A percentile compares a stretch with the other conserved stretches of the same genome.
Evolutionary conservation across 2,888 invertebrate genomes (phyloP).

Genomic region (Onchidella celtica): DNA sequence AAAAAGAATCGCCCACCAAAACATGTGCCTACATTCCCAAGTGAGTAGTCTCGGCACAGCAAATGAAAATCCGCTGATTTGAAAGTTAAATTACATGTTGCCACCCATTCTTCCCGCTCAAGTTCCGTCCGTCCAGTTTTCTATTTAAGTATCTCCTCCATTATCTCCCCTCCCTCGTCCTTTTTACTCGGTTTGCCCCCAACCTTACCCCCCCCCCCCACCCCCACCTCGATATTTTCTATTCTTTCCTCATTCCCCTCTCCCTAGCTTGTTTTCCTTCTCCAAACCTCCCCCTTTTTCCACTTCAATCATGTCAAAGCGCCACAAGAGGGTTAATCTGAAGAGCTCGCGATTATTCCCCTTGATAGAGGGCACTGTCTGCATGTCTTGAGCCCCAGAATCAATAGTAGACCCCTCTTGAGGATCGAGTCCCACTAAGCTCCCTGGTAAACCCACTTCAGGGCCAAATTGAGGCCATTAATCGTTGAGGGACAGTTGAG

Average conservation of each 20-base stretch:
- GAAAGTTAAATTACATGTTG: no score
- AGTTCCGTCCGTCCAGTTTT: no score
- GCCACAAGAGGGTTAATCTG: conserved; percentile 19
- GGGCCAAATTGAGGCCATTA: conserved; percentile 27
- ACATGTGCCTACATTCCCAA: no score
- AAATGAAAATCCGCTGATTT: no score
- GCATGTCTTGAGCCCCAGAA: conserved; percentile 26
- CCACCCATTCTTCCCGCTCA: no score
- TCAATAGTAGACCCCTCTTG: conserved; percentile 30
- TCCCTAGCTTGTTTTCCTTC: background rate
- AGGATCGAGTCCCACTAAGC: conserved; percentile 23
- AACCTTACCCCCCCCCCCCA: no score
- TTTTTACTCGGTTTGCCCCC: no score
- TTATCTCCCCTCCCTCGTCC: no score
- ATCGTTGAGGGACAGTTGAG: background rate
- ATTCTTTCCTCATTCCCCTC: background rate
- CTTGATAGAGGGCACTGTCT: background rate
- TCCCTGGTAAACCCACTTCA: conserved; percentile 13
- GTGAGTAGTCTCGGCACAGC: no score
- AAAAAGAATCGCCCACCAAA: no score
- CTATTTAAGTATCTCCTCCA: no score
- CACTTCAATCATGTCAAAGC: conserved; percentile 5
- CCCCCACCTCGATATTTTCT: no score
- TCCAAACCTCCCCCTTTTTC: background rate
- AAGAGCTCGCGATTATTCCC: conserved; percentile 13